Conservation (phyloP, 92 coral and sea anemone species). For the Zoanthus gigantus region DNA sequence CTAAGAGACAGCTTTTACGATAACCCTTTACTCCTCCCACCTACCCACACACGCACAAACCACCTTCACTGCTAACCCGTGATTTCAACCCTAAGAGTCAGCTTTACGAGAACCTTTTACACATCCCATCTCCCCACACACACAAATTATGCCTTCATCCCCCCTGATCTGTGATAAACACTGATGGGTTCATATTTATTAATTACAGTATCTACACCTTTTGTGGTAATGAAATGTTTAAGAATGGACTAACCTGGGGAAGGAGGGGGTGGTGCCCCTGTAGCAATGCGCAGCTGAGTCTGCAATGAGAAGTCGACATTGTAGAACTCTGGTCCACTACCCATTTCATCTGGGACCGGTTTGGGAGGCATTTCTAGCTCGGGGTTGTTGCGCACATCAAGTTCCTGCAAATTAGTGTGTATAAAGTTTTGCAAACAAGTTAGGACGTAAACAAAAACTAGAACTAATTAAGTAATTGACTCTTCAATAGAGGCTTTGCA, state of each 20-base stretch:
- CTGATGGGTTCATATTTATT: too few species aligned
- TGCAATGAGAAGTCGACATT: slow-evolving; percentile 98
- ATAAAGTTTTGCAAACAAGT: not conserved
- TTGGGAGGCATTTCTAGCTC: slow-evolving; percentile 99
- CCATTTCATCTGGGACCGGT: slow-evolving; percentile 94
- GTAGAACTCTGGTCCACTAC: slow-evolving; percentile 94
- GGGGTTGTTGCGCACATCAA: slow-evolving; percentile 95
- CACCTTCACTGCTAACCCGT: too few species aligned
- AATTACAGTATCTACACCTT: too few species aligned
- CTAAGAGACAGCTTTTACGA: too few species aligned
- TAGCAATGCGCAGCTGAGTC: slow-evolving; percentile 95
- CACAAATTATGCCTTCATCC: too few species aligned
- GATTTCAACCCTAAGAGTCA: too few species aligned
- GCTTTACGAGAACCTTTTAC: too few species aligned
- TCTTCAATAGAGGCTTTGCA: too few species aligned
- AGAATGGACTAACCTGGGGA: slow-evolving; percentile 65
- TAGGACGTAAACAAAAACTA: not conserved
- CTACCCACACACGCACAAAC: too few species aligned
- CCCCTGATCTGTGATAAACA: too few species aligned
- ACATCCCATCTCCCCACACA: too few species aligned
- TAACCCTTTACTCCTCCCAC: too few species aligned
- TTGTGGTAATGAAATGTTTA: not conserved
- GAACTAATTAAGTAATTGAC: not conserved
- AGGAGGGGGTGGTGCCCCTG: slow-evolving; percentile 99
- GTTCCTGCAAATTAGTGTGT: slow-evolving; percentile 67